These are phyloP conservation scores for Bedellia somnulentella DNA, from an alignment of 2,888 invertebrate species.

Conservation along the genomic window DNA sequence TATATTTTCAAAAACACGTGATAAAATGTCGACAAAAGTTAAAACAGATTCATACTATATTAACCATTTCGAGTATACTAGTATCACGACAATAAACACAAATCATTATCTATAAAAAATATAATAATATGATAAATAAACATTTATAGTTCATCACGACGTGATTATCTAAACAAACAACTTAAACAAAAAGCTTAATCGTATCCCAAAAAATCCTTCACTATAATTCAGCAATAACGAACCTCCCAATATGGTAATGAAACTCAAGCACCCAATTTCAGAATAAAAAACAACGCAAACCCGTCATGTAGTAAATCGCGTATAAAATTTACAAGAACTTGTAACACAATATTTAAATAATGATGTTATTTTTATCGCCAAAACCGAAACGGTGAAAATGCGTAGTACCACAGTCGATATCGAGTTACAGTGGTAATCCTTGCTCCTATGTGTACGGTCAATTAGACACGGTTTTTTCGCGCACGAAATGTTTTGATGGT, in stretches of 20 bases:
- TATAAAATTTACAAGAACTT: conserved; percentile 24
- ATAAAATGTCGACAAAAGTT: no score
- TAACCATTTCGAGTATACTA: no score
- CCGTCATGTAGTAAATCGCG: no score
- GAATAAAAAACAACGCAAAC: not conserved
- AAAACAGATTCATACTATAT: no score
- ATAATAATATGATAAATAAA: no score
- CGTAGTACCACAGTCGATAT: no score
- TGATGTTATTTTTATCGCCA: conserved; percentile 22
- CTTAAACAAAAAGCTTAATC: not conserved
- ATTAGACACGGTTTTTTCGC: conserved; percentile 37
- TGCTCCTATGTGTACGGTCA: conserved; percentile 44
- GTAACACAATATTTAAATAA: conserved; percentile 25
- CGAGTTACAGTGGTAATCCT: conserved; percentile 34
- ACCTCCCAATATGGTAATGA: not conserved
- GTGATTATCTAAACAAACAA: not conserved
- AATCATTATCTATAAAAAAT: no score
- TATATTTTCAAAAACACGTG: no score
- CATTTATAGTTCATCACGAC: no score
- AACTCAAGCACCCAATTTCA: not conserved
- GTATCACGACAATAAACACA: no score
- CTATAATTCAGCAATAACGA: no score
- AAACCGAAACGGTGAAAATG: conserved; percentile 34
- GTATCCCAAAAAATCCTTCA: no score
- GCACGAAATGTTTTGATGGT: conserved; percentile 18